Conservation (phyloP, 2,797 vertebrate genomes). For the Anabacerthia variegaticeps region DNA sequence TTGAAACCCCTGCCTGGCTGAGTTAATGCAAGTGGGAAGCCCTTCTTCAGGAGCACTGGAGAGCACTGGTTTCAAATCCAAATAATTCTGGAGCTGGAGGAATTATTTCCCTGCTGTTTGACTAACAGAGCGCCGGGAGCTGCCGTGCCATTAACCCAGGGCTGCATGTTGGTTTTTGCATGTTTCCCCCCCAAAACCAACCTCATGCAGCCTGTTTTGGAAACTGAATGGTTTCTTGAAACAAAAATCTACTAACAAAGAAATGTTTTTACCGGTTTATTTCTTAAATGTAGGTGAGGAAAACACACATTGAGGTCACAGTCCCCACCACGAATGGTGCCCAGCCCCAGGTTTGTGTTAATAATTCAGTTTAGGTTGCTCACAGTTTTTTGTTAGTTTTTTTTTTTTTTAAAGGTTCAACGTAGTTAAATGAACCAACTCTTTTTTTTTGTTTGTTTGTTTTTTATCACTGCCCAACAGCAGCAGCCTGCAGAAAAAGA, state of each 20-base stretch:
- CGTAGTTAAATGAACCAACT: conserved; percentile 62
- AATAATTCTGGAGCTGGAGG: neutral
- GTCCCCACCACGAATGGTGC: conserved; percentile 83
- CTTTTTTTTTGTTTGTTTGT: conserved; percentile 14
- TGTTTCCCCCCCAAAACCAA: conserved; percentile 57
- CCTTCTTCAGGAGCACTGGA: neutral
- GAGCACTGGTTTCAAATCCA: conserved; percentile 11
- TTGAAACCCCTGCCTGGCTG: neutral
- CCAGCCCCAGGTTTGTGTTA: conserved; percentile 90
- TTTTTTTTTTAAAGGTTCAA: conserved; percentile 27
- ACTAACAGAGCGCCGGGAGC: conserved; percentile 27
- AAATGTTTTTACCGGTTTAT: conserved; percentile 79
- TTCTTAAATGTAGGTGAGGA: conserved; percentile 86
- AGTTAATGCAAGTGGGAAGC: neutral
- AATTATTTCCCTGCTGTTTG: neutral
- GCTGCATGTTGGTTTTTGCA: conserved; percentile 58
- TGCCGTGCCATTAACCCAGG: neutral
- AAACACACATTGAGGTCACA: conserved; percentile 83
- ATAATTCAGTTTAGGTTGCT: conserved; percentile 54
- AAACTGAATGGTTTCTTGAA: conserved; percentile 44
- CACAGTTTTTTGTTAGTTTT: neutral
- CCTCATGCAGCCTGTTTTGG: conserved; percentile 40
- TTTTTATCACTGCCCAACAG: conserved; percentile 78
- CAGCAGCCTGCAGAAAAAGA: conserved; percentile 87
- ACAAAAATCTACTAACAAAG: conserved; percentile 67